A percentile compares a stretch with the other conserved stretches of the same genome.
phyloP scores from a whole-genome alignment of 2,797 vertebrate species.

The Mormyrus proboscirostris region DNA sequence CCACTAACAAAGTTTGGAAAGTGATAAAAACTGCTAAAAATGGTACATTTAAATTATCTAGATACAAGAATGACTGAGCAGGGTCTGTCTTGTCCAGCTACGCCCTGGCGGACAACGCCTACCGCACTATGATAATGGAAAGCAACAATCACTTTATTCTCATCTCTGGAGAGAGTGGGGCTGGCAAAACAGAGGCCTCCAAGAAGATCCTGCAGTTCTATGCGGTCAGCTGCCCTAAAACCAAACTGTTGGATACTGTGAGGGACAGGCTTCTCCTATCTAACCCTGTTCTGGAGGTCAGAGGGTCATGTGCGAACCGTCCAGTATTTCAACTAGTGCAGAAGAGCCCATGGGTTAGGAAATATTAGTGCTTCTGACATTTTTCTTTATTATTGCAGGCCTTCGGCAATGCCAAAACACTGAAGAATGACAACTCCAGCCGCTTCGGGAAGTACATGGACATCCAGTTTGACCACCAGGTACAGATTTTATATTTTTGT shows the following conservation, averaged over 20 bases:
- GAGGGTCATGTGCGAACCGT: conserved; percentile 7
- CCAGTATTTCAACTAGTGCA: background rate
- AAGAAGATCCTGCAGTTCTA: conserved; percentile 94
- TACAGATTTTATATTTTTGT: conserved; percentile 40
- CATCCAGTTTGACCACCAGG: conserved; percentile 92
- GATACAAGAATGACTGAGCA: background rate
- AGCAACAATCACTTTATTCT: conserved; percentile 91
- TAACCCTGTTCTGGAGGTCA: conserved; percentile 89
- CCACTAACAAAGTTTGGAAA: background rate
- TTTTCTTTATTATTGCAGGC: conserved; percentile 57
- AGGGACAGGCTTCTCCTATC: conserved; percentile 82
- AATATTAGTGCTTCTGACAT: background rate
- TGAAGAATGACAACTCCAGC: conserved; percentile 91
- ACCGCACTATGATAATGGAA: conserved; percentile 85
- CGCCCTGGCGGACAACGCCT: conserved; percentile 88
- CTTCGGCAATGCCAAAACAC: conserved; percentile 91
- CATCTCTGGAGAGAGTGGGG: conserved; percentile 91
- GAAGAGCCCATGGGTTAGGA: background rate
- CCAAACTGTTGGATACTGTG: conserved; percentile 73
- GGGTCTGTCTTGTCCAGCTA: conserved; percentile 60
- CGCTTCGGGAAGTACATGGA: conserved; percentile 98
- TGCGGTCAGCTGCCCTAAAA: conserved; percentile 83
- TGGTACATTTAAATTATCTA: background rate
- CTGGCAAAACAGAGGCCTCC: conserved; percentile 89
- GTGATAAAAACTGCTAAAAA: background rate